Evolutionary conservation across 2,888 invertebrate species (phyloP), one percentile per base, ranked within the genome.

Genomic region (Herminia tarsipennalis): DNA sequence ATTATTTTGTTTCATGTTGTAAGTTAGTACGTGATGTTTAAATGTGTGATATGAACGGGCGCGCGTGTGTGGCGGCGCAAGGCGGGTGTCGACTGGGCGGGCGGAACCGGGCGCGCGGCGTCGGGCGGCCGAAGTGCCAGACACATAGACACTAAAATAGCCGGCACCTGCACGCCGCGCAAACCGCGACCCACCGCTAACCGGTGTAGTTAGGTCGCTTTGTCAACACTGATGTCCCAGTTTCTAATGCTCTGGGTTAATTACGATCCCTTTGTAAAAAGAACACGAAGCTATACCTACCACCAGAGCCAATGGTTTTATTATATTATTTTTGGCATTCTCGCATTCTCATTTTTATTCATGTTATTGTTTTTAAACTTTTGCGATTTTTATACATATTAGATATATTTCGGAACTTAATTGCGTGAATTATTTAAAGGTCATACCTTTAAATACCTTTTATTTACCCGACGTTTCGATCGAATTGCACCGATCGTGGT

Each of bases 121-220:
- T 69, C 73, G 73, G 73, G 61, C 76, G 71, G 69, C 62, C 66
- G 50, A 67, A 58, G 59, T 58, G 67, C 59, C 69, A 63, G 64
- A 67, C 69, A 70, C 65, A 65, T 70, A 70, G 72, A 62, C 76
- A 79, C 86, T 75, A 79, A 91, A 91, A 90, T 90, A 91, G 85
- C 82, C 74, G 81, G 80, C 87, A 90, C 92, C 90, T 89, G 90
- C 86, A 84, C 43, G 43, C 70, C 78, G 78, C 77, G 73, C 65
- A 67, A 73, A 75, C 80, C 78, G 76, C 78, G 77, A 83, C 84
- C 83, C 80, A 71, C 70, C 73, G 72, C 72, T 76, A 81, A 80
- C 83, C 66, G 67, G 52, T 72, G 69, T 67, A 76, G 62, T 76
- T 76, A 58, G 75, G 73, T 56, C 73, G 78, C 73, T 82, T 81